A percentile compares a stretch with the other conserved stretches of the same genome.
phyloP scores from a whole-genome alignment of 2,888 invertebrate species.

The Stenurella melanura region DNA sequence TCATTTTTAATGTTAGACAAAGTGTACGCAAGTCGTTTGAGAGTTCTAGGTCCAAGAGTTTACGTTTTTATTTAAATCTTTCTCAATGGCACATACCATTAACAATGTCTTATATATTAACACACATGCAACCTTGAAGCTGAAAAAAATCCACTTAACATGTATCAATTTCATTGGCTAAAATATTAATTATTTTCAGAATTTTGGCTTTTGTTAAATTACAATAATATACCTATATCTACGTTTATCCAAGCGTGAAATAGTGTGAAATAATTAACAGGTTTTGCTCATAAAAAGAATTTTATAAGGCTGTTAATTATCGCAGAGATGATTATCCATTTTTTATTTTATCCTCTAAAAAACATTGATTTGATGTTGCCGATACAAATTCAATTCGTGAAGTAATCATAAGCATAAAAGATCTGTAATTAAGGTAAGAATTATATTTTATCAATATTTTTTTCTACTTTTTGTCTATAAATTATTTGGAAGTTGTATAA shows the following conservation, averaged over 20 bases:
- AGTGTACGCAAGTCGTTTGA: too few relatives aligned
- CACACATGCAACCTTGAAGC: neutral
- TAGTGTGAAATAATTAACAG: neutral
- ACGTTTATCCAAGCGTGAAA: neutral
- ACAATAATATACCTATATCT: neutral
- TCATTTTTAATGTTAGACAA: too few relatives aligned
- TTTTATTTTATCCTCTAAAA: neutral
- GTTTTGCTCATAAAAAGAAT: neutral
- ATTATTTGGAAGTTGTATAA: too few relatives aligned
- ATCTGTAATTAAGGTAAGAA: neutral
- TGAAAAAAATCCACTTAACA: neutral
- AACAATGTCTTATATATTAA: too few relatives aligned
- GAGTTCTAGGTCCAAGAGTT: too few relatives aligned
- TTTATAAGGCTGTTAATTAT: neutral
- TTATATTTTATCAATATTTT: neutral
- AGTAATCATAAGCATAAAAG: neutral
- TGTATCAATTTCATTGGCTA: neutral
- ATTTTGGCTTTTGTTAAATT: neutral
- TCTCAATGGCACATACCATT: too few relatives aligned
- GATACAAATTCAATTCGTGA: neutral
- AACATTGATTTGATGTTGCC: neutral
- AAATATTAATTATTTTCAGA: slow-evolving; percentile 1
- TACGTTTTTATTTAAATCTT: too few relatives aligned
- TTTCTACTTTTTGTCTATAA: neutral
- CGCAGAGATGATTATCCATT: neutral